Conservation (phyloP, 2,797 vertebrate genomes). For the Gymnothorax reevesii region DNA sequence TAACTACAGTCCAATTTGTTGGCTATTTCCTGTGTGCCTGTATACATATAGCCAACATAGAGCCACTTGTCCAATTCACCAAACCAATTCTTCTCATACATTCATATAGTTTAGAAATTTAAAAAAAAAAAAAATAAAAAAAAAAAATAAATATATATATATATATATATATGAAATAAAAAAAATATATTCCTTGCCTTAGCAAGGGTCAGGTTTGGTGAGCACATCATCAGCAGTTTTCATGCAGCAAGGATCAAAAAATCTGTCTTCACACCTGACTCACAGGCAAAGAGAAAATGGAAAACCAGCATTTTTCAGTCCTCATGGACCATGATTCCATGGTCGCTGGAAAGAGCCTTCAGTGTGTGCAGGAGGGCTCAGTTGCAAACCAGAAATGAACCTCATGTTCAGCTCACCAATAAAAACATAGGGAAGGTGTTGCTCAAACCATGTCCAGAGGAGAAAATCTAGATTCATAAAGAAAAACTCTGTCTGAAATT, state of each 20-base stretch:
- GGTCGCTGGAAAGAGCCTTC: neutral
- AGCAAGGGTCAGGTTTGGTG: neutral
- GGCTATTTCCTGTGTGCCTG: constrained; percentile 3
- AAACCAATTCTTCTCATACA: neutral
- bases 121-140: neutral
- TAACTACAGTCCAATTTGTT: neutral
- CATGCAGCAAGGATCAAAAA: too few species aligned
- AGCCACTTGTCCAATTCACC: neutral
- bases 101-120: neutral
- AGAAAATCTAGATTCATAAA: too few species aligned
- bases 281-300: too few species aligned
- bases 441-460: neutral
- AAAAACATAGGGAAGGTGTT: neutral
- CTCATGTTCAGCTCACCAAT: neutral
- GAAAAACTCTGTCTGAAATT: too few species aligned
- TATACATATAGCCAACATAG: neutral
- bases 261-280: too few species aligned
- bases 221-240: neutral
- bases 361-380: neutral
- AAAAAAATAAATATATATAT: neutral
- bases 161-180: too few species aligned
- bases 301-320: too few species aligned
- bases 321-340: too few species aligned
- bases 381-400: neutral
- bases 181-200: neutral